Evolutionary conservation across 1,140 invertebrate species (phyloP), one percentile per base, ranked within the genome.

Genomic region (Nasonia giraulti): DNA sequence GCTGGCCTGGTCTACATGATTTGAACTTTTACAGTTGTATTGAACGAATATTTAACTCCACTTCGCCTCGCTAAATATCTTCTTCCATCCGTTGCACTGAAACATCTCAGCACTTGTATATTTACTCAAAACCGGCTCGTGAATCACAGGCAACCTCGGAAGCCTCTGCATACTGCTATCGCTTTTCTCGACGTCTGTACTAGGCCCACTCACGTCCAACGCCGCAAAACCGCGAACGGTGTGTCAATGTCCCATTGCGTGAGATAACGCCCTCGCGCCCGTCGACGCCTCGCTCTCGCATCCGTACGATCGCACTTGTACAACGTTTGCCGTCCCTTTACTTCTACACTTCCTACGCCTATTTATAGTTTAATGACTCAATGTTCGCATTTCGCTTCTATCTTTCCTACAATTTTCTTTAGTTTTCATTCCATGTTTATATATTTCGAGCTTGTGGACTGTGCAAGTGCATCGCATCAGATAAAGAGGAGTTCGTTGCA

Each of bases 171-270:
- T 40, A 74, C 73, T 37, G 33, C 73, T 74, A 74, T 37, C 37
- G 3, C 33, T 74, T 44, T 37, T 74, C 33, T 37, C 73, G 8
- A 74, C 17, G 12, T 74, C 17, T 62, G 7, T n/a, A 62, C 50
- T 55, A 50, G 47, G 47, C 47, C 47, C 55, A 62, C 55, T 62
- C 73, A 8, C 73, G 37, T 74, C 33, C 73, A 74, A 74, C 33
- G 20, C 27, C 73, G 20, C 73, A 17, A 37, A 74, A 74, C 73
- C 73, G 33, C 73, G 73, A 74, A 40, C 31, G 37, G 33, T 71
- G 73, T 74, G 73, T 74, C 73, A 74, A 74, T 31, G 73, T 74
- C 37, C 73, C 33, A 74, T 74, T 74, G 73, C 73, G 73, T n/a
- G 73, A 74, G 73, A 74, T 74, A 74, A 74, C 37, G 33, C 33